Evolutionary conservation across 1,140 invertebrate genomes (phyloP).

Genomic region (Ladona fulva): DNA sequence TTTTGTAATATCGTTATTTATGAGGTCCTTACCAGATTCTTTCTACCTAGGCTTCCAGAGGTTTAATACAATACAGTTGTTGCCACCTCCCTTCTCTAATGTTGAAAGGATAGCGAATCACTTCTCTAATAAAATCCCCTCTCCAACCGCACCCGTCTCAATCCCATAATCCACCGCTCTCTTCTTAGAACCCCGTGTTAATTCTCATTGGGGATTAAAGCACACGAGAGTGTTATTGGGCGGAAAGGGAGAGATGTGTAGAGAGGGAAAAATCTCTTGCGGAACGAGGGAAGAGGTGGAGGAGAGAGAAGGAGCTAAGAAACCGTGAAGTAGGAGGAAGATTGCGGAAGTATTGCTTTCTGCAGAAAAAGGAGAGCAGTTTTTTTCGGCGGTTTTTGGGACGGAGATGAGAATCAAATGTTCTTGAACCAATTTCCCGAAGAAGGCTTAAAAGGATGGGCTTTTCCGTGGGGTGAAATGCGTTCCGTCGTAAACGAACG

Average conservation of each 20-base stretch:
- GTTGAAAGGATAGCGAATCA: too few species aligned
- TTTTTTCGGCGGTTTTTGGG: not conserved
- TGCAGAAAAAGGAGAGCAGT: not conserved
- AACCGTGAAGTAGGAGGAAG: not conserved
- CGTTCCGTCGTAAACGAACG: too few species aligned
- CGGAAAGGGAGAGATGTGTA: not conserved
- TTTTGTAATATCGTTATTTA: too few species aligned
- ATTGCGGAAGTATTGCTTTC: conserved; percentile 5
- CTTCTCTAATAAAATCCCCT: not conserved
- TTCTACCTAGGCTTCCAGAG: too few species aligned
- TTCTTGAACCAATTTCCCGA: conserved; percentile 7
- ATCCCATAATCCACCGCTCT: not conserved
- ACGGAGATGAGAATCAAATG: conserved; percentile 2
- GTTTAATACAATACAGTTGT: too few species aligned
- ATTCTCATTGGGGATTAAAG: conserved; percentile 8
- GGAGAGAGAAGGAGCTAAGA: not conserved
- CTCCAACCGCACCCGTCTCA: not conserved
- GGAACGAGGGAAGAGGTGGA: not conserved
- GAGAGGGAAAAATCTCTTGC: not conserved
- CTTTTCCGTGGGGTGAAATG: not conserved
- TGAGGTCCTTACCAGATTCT: too few species aligned
- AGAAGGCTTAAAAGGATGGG: not conserved
- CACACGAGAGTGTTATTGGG: conserved; percentile 8
- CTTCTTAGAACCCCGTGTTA: not conserved
- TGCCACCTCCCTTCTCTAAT: too few species aligned